Evolutionary conservation across 92 coral and sea anemone genomes (phyloP), one percentile per base, ranked within the genome.

Genomic region (Palythoa caribaeorum): DNA sequence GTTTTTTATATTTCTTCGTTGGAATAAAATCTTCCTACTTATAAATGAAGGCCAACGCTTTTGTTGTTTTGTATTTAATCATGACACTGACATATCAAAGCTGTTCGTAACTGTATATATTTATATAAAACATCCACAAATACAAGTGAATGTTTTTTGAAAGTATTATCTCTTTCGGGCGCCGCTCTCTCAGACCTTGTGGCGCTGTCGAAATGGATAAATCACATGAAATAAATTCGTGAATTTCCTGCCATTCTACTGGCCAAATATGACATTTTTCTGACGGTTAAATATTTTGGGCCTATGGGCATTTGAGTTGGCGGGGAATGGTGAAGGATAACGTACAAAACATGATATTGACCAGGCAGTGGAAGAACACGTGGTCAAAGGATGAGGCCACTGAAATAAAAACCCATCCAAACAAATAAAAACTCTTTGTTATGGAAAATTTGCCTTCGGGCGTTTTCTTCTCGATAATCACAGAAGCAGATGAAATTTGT

Each of bases 161-260:
- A 68, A 21, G 75, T 68, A 9, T 81, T 39, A 81, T 81, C 86
- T 81, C 76, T 81, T 81, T 81, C 50, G 53, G 40, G 62, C 76
- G 73, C 76, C 86, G 86, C 76, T 81, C 13, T 20, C 40, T 12
- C 76, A 81, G 86, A 81, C 86, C 35, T 8, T 4, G 19, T 52
- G 86, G 86, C 86, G 86, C 86, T 81, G 47, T 66, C 76, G 48
- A 48, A 81, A 21, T 81, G 62, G 66, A 66, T 81, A 65, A 15
- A 81, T 66, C 75, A 68, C 66, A 66, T 39, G 76, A 68, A 81
- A 81, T 21, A 81, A 16, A 81, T 39, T 81, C 37, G 75, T 48
- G 75, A 70, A 66, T 68, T 47, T 81, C 59, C 76, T 65, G 47
- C 76, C 53, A 3, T 65, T 66, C 76, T 69, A 65, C 76, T 39